A percentile compares a stretch with the other conserved stretches of the same genome.
phyloP scores from a whole-genome alignment of 2,888 invertebrate genomes.

The Herminia tarsipennalis region DNA sequence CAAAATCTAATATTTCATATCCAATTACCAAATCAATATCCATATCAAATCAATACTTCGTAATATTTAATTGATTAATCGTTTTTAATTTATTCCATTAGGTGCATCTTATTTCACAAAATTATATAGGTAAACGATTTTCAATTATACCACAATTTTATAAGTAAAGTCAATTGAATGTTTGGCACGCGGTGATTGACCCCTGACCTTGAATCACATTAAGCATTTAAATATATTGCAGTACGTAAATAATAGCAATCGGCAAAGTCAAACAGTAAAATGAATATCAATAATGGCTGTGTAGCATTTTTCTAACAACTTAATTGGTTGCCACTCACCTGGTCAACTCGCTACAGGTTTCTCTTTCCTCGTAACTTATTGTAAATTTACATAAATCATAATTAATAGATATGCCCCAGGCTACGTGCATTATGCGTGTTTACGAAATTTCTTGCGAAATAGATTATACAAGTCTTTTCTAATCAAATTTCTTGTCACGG shows the following conservation, averaged over 20 bases:
- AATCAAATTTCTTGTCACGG: conserved; percentile 4
- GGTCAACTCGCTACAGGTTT: conserved; percentile 24
- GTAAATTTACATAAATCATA: conserved; percentile 57
- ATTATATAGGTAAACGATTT: no score
- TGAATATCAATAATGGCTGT: neutral
- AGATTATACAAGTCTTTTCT: conserved; percentile 39
- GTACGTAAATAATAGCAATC: no score
- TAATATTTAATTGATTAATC: no score
- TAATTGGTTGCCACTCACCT: conserved; percentile 7
- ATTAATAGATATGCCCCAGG: conserved; percentile 43
- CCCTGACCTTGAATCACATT: no score
- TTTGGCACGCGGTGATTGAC: no score
- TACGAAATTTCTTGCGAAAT: conserved; percentile 51
- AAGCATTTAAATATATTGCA: no score
- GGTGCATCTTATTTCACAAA: neutral
- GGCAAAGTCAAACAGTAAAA: neutral
- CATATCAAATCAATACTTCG: neutral
- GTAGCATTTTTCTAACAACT: conserved; percentile 1
- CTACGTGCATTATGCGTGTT: conserved; percentile 33
- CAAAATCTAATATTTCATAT: neutral
- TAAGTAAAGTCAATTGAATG: no score
- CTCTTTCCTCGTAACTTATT: conserved; percentile 39
- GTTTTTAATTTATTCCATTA: neutral
- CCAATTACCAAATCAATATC: neutral
- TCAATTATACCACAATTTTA: no score